These are phyloP conservation scores for Catharus minimus DNA, from an alignment of 2,113 vertebrate genomes.

Conservation along the genomic window DNA sequence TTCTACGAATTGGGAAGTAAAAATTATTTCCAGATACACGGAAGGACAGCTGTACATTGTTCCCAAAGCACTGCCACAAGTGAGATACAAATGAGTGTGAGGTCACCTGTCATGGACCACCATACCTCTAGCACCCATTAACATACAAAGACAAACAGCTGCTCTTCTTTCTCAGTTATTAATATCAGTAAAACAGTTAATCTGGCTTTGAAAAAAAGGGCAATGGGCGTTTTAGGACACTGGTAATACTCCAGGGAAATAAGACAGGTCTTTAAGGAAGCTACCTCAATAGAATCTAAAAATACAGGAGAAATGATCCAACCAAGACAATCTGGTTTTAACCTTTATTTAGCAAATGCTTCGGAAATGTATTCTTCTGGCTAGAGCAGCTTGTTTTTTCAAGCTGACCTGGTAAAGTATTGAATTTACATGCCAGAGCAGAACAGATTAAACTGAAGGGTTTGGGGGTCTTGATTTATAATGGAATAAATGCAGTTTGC, in stretches of 20 bases:
- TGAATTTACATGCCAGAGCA: background rate
- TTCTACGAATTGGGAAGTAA: background rate
- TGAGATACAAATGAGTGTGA: background rate
- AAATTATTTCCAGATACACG: background rate
- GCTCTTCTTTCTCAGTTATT: slow-evolving; percentile 23
- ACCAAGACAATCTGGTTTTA: background rate
- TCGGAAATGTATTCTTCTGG: background rate
- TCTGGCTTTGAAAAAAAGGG: background rate
- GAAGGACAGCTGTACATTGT: background rate
- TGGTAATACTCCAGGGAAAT: slow-evolving; percentile 6
- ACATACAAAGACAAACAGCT: background rate
- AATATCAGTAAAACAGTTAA: slow-evolving; percentile 36
- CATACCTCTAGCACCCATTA: background rate
- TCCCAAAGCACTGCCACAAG: background rate
- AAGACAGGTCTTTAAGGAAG: slow-evolving; percentile 8
- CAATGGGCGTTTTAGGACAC: slow-evolving; percentile 35
- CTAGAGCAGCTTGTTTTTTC: background rate
- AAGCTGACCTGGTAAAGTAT: background rate
- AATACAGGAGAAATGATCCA: slow-evolving; percentile 11
- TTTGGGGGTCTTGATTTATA: background rate
- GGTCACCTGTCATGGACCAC: background rate
- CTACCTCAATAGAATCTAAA: slow-evolving; percentile 46
- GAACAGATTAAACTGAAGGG: background rate
- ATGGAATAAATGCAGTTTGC: background rate
- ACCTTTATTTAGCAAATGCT: background rate